Evolutionary conservation across 2,113 vertebrate species (phyloP), one percentile per base, ranked within the genome.

Genomic region (Embiotoca jacksoni): DNA sequence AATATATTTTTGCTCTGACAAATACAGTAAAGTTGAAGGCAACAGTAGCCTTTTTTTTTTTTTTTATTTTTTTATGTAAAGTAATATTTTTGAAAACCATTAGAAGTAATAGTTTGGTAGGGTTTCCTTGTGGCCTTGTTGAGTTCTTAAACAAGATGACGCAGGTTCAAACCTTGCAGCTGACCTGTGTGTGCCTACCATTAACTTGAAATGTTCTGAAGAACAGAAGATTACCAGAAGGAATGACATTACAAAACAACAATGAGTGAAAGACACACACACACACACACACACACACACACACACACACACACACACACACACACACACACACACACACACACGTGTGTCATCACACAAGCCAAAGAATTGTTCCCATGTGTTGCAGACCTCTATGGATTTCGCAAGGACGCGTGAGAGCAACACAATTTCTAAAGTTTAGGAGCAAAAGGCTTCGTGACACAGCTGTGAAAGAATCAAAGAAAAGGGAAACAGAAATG

Each of bases 381-480:
- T 91, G 84, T 70, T 71, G 65, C 68, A 47, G 83, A 84, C 76
- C 58, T 78, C 53, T 66, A 35, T 63, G 75, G 23, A 80, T 82
- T 72, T 66, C 49, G 71, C 69, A 72, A 41, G 74, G 9, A 47
- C 91, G 85, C 54, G 78, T 81, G 82, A 91, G 78, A 86, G 60
- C 76, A 88, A 50, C 56, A 70, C 31, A 32, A 80, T 68, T 85
- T 60, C 52, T 57, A 32, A 72, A 64, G 41, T 66, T 68, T 44
- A 56, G 83, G 54, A 61, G 64, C 85, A 59, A 78, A 77, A 75
- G 84, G 57, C 44, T 75, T 72, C 39, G 72, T 70, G 67, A 84
- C 72, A 82, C 85, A 78, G 68, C 82, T 80, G 87, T 72, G 71
- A 65, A 75, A 59, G 47, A 68, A 63, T 7, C 57, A 65, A 63